Conservation (phyloP, 2,797 vertebrate genomes). For the Xenentodon cancila region DNA sequence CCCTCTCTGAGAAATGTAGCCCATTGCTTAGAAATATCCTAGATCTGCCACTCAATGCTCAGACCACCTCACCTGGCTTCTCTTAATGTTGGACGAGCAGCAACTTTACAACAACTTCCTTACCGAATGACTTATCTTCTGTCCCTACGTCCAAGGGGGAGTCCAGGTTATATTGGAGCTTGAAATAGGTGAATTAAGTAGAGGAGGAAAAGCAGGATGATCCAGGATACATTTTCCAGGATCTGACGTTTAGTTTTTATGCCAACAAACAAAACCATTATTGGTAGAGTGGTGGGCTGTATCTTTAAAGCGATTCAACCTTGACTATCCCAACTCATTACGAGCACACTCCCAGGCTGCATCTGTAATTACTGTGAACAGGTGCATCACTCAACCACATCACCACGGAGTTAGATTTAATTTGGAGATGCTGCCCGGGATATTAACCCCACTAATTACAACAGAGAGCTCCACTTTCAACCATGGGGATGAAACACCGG, state of each 20-base stretch:
- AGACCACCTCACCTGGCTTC: too few species aligned
- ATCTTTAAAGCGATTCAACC: constrained; percentile 74
- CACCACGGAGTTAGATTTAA: constrained; percentile 76
- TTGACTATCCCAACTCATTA: constrained; percentile 76
- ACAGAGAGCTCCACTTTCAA: constrained; percentile 48
- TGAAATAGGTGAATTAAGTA: background rate
- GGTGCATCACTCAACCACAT: constrained; percentile 77
- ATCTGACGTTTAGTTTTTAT: constrained; percentile 22
- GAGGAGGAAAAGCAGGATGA: background rate
- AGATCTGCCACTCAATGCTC: too few species aligned
- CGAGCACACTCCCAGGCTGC: constrained; percentile 60
- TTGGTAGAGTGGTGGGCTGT: constrained; percentile 51
- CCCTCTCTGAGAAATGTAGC: too few species aligned
- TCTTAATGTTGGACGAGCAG: too few species aligned
- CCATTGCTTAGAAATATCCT: too few species aligned
- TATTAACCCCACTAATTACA: constrained; percentile 84
- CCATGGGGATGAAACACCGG: constrained; percentile 48
- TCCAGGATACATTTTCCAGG: background rate
- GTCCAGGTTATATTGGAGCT: background rate
- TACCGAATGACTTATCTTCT: too few species aligned
- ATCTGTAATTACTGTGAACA: constrained; percentile 78
- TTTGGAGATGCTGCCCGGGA: constrained; percentile 79
- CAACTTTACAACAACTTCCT: too few species aligned
- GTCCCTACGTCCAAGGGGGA: too few species aligned
- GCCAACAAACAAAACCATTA: constrained; percentile 40